phyloP scores from a whole-genome alignment of 2,888 invertebrate genomes.

The Marronus borbonicus region DNA sequence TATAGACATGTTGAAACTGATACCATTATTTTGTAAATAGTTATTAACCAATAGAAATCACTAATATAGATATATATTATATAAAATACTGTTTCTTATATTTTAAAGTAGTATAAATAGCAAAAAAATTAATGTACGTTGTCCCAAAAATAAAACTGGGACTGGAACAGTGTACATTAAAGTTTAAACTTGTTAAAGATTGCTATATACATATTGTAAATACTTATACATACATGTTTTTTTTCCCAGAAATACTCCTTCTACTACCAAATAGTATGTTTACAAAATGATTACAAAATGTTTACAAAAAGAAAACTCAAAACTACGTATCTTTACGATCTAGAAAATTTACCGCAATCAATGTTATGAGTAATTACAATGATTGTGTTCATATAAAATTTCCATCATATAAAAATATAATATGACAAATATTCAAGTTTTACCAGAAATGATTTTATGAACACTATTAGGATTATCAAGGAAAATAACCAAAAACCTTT shows the following conservation, averaged over 20 bases:
- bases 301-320: background rate
- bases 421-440: background rate
- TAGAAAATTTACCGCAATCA: background rate
- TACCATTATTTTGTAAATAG: background rate
- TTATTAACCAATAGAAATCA: conserved; percentile 20
- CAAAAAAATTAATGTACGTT: conserved; percentile 30
- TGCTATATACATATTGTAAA: background rate
- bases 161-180: background rate
- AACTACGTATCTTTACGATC: background rate
- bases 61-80: background rate
- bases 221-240: no score
- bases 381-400: background rate
- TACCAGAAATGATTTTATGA: background rate
- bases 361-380: background rate
- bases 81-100: conserved; percentile 38
- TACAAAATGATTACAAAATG: no score
- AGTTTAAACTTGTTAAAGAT: background rate
- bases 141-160: background rate
- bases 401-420: conserved; percentile 9
- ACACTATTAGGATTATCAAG: background rate
- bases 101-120: background rate
- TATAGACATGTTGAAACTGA: background rate
- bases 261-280: no score
- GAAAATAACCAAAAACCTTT: background rate
- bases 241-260: no score